A percentile compares a stretch with the other conserved stretches of the same genome.
Evolutionary conservation across 2,797 vertebrate genomes (phyloP).

Genomic region (Onychomys leucogaster): DNA sequence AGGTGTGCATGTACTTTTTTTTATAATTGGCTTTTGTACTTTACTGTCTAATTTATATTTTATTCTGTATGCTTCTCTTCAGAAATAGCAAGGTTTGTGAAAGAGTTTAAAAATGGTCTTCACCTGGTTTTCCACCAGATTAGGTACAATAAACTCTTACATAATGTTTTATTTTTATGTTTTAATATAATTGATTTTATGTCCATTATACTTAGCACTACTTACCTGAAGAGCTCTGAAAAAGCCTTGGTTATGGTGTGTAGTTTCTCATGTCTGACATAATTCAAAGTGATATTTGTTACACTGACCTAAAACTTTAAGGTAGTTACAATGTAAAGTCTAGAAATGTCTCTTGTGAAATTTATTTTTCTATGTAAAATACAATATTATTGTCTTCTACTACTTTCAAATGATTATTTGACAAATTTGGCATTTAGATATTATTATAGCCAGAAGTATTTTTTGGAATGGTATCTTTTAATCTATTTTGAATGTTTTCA

Average conservation of each 20-base stretch:
- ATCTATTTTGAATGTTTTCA: slow-evolving; percentile 40
- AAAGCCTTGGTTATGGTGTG: slow-evolving; percentile 14
- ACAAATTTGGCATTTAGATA: slow-evolving; percentile 1
- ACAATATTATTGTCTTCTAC: slow-evolving; percentile 25
- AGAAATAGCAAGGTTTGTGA: slow-evolving; percentile 25
- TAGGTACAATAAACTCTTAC: neutral
- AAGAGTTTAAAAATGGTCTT: slow-evolving; percentile 50
- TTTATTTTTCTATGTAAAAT: slow-evolving; percentile 48
- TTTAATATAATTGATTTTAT: slow-evolving; percentile 49
- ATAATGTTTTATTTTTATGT: slow-evolving; percentile 4
- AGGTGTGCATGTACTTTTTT: neutral
- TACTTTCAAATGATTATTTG: slow-evolving; percentile 54
- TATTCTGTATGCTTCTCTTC: slow-evolving; percentile 31
- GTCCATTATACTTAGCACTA: slow-evolving; percentile 43
- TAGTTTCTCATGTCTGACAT: slow-evolving; percentile 65
- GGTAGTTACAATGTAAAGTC: slow-evolving; percentile 69
- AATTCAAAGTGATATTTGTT: slow-evolving; percentile 77
- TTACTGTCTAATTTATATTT: slow-evolving; percentile 51
- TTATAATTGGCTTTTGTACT: slow-evolving; percentile 44
- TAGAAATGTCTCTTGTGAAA: slow-evolving; percentile 17
- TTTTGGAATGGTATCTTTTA: slow-evolving; percentile 30
- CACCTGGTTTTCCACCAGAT: neutral
- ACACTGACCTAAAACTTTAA: slow-evolving; percentile 74
- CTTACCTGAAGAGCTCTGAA: slow-evolving; percentile 59
- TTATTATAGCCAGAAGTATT: slow-evolving; percentile 6